A percentile compares a stretch with the other conserved stretches of the same genome.
These are phyloP conservation scores for Linepithema humile DNA, from an alignment of 1,140 invertebrate species.

Conservation along the genomic window DNA sequence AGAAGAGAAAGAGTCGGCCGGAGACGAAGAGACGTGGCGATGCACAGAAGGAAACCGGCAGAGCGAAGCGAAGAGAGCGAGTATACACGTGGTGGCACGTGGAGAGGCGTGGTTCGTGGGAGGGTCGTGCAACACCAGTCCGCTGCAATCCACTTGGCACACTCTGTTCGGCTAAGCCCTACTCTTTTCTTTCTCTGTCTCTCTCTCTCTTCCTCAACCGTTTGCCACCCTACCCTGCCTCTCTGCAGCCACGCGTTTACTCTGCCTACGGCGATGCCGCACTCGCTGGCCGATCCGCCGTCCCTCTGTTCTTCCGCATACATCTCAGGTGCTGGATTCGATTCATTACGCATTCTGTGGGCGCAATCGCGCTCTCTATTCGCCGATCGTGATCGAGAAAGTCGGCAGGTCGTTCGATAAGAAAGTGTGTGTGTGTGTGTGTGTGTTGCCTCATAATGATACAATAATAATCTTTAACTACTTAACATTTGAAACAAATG, in stretches of 20 bases:
- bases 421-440: too few relatives aligned
- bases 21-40: neutral
- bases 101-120: constrained; percentile 82
- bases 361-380: constrained; percentile 48
- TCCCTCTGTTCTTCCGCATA: constrained; percentile 54
- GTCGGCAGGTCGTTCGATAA: too few relatives aligned
- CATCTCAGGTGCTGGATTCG: constrained; percentile 25
- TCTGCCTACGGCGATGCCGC: constrained; percentile 53
- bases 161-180: constrained; percentile 74
- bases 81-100: constrained; percentile 78
- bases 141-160: constrained; percentile 79
- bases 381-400: constrained; percentile 28
- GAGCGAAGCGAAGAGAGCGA: constrained; percentile 34
- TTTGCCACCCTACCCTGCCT: constrained; percentile 61
- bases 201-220: too few relatives aligned
- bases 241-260: constrained; percentile 53
- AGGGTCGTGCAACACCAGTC: constrained; percentile 72
- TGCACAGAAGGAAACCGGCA: constrained; percentile 30
- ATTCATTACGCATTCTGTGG: constrained; percentile 31
- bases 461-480: too few relatives aligned
- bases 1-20: neutral
- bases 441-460: neutral
- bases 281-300: constrained; percentile 8
- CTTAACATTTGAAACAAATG: too few relatives aligned
- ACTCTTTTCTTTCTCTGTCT: constrained; percentile 75